Evolutionary conservation across 1,140 invertebrate species (phyloP).

Genomic region (Drosophila tani): DNA sequence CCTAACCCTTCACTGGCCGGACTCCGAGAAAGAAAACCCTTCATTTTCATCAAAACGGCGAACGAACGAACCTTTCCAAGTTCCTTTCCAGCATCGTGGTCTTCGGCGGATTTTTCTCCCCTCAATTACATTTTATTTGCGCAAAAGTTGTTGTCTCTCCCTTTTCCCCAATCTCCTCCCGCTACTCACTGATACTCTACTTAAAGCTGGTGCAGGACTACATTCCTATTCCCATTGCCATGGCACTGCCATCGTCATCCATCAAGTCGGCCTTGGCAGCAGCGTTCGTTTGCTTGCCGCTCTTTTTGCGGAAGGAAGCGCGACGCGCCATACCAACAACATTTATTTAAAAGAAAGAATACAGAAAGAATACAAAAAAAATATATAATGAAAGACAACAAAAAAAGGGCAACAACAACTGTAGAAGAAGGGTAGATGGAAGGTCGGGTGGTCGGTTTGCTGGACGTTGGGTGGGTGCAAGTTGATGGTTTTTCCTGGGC

Average conservation of each 20-base stretch:
- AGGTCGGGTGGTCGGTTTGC: not conserved
- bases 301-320: slow-evolving; percentile 55
- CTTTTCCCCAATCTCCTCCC: slow-evolving; percentile 12
- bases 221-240: slow-evolving; percentile 40
- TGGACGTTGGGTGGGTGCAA: slow-evolving; percentile 8
- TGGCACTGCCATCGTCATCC: slow-evolving; percentile 53
- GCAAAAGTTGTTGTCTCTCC: slow-evolving; percentile 45
- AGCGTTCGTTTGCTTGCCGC: slow-evolving; percentile 17
- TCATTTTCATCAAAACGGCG: slow-evolving; percentile 13
- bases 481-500: slow-evolving; percentile 4
- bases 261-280: slow-evolving; percentile 47
- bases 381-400: slow-evolving; percentile 45
- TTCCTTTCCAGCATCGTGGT: slow-evolving; percentile 38
- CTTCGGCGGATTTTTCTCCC: slow-evolving; percentile 51
- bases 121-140: slow-evolving; percentile 79
- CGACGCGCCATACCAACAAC: slow-evolving; percentile 59
- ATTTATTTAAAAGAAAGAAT: slow-evolving; percentile 57
- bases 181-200: not conserved
- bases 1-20: not conserved
- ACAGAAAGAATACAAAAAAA: slow-evolving; percentile 22
- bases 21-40: slow-evolving; percentile 15
- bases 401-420: slow-evolving; percentile 67
- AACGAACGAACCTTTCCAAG: slow-evolving; percentile 22
- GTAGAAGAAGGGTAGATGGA: slow-evolving; percentile 8
- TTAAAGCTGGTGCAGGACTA: slow-evolving; percentile 38